Percentiles rank a stretch among this genome's conserved stretches.
These are phyloP conservation scores for Stegophylla sp. DNA, from an alignment of 2,888 invertebrate genomes.

Conservation along the genomic window DNA sequence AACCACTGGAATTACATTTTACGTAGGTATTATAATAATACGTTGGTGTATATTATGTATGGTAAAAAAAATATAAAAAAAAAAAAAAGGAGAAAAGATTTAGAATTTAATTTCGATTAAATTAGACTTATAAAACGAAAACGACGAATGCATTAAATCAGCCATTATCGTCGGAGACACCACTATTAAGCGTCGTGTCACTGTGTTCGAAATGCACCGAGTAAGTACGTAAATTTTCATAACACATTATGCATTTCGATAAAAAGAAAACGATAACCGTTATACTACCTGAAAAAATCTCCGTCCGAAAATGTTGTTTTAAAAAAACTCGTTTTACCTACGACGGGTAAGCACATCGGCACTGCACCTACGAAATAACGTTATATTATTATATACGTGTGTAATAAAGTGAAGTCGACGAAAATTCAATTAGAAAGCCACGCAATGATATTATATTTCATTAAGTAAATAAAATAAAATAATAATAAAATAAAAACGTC, in stretches of 20 bases:
- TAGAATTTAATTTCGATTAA: no score
- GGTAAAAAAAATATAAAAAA: no score
- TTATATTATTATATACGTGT: background rate
- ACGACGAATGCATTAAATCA: background rate
- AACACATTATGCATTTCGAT: background rate
- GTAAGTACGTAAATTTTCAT: background rate
- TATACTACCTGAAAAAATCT: conserved; percentile 13
- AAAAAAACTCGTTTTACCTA: conserved; percentile 29
- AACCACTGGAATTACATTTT: no score
- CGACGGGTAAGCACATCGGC: background rate
- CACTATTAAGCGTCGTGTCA: background rate
- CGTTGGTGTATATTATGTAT: no score
- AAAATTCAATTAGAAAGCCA: conserved; percentile 33
- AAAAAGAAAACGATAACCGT: conserved; percentile 17
- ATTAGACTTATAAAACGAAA: no score
- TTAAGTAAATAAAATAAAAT: no score
- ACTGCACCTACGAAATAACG: background rate
- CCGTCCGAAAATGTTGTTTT: conserved; percentile 34
- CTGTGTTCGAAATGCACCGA: background rate
- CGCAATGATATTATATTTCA: no score
- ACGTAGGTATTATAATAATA: no score
- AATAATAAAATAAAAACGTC: no score
- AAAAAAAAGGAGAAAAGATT: no score
- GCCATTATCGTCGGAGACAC: background rate
- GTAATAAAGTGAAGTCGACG: background rate